These are phyloP conservation scores for Xenopus borealis DNA, from an alignment of 2,113 vertebrate genomes.

Conservation along the genomic window DNA sequence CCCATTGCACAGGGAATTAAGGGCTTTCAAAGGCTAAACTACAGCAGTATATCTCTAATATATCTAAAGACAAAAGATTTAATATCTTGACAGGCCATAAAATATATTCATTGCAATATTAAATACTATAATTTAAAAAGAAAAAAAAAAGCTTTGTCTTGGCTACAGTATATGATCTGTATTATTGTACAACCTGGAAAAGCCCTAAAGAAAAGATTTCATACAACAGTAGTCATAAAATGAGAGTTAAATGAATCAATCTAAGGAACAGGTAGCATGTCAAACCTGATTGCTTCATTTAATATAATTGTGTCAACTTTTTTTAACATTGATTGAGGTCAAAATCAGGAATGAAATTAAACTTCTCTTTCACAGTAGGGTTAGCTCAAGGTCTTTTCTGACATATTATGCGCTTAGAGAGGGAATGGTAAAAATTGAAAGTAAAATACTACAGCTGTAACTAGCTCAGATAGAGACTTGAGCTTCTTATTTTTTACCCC, in stretches of 20 bases:
- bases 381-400: background rate
- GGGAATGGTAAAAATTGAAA: background rate
- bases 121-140: slow-evolving; percentile 39
- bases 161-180: slow-evolving; percentile 37
- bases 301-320: slow-evolving; percentile 33
- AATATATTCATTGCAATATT: slow-evolving; percentile 44
- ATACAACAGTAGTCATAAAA: slow-evolving; percentile 32
- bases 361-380: slow-evolving; percentile 3
- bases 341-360: slow-evolving; percentile 29
- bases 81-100: slow-evolving; percentile 44
- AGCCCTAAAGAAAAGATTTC: slow-evolving; percentile 33
- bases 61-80: slow-evolving; percentile 40
- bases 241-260: slow-evolving; percentile 38
- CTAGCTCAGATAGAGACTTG: background rate
- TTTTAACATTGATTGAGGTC: slow-evolving; percentile 45
- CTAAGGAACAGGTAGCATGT: slow-evolving; percentile 29
- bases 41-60: slow-evolving; percentile 41
- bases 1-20: slow-evolving; percentile 28
- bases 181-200: slow-evolving; percentile 29
- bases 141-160: slow-evolving; percentile 25
- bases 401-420: background rate
- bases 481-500: background rate
- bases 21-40: slow-evolving; percentile 40
- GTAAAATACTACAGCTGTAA: background rate
- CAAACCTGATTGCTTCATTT: slow-evolving; percentile 33